A percentile compares a stretch with the other conserved stretches of the same genome.
These are phyloP conservation scores for Manis javanica DNA, from an alignment of 2,797 vertebrate genomes.

Conservation along the genomic window DNA sequence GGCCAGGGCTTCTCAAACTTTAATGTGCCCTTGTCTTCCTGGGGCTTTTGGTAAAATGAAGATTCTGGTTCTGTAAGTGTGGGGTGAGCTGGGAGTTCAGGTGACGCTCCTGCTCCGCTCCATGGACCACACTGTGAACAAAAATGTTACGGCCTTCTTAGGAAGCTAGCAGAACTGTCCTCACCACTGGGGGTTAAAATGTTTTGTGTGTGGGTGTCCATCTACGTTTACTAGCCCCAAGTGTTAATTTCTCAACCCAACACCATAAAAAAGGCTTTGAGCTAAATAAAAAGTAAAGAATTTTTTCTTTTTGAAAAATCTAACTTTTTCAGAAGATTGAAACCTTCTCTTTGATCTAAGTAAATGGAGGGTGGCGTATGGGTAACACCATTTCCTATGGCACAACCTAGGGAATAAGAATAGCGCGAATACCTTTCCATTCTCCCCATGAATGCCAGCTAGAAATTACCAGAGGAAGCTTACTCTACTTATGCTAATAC, in stretches of 20 bases:
- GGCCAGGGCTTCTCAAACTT: not conserved
- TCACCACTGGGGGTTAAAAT: not conserved
- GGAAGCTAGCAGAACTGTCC: not conserved
- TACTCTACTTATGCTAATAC: not conserved
- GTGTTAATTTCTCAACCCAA: conserved; percentile 9
- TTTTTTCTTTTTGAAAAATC: conserved; percentile 21
- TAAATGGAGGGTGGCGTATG: not conserved
- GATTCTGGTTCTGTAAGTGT: not conserved
- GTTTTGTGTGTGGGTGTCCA: not conserved
- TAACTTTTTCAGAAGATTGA: not conserved
- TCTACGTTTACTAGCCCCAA: conserved; percentile 2
- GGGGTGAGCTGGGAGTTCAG: not conserved
- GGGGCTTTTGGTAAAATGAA: not conserved
- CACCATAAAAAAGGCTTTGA: not conserved
- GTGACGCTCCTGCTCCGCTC: not conserved
- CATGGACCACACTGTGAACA: not conserved
- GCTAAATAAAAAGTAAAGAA: not conserved
- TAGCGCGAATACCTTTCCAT: not conserved
- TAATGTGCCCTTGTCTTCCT: not conserved
- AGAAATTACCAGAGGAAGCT: not conserved
- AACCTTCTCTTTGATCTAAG: not conserved
- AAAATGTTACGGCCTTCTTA: not conserved
- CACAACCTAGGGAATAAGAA: not conserved
- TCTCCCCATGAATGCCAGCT: not conserved
- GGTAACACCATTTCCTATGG: not conserved